Conservation (phyloP, 2,797 vertebrate species). For the Babyrousa celebensis region DNA sequence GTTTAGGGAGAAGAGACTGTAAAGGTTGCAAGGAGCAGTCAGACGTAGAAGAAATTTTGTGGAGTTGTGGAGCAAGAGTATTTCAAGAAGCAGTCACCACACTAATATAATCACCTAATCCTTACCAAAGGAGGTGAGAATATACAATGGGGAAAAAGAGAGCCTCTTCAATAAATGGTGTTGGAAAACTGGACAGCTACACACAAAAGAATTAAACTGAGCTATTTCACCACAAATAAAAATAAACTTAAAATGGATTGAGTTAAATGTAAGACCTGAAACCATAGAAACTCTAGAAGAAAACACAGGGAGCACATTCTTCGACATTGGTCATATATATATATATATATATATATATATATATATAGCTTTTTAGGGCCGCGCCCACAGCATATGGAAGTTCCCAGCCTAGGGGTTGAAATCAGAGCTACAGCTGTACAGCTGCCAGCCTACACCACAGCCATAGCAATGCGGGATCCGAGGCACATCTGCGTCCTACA, state of each 20-base stretch:
- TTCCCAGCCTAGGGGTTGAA: no score
- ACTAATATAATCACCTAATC: background rate
- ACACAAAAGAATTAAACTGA: no score
- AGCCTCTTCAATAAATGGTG: no score
- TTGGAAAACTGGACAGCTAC: no score
- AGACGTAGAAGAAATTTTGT: background rate
- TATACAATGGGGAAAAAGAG: background rate
- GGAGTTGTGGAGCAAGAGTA: background rate
- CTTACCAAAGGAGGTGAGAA: background rate
- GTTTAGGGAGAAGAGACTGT: background rate
- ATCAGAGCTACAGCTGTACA: no score
- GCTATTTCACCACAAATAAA: no score
- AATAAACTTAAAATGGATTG: background rate
- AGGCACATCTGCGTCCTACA: no score
- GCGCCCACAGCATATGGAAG: no score
- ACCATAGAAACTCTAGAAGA: background rate
- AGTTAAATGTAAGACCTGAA: background rate
- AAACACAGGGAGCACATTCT: background rate
- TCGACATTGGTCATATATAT: background rate
- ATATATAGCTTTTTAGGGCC: no score
- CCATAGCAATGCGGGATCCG: no score
- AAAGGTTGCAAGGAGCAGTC: background rate
- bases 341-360: no score
- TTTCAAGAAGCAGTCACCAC: constrained; percentile 25
- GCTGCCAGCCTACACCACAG: no score